These are phyloP conservation scores for Eclectus roratus DNA, from an alignment of 2,113 vertebrate genomes.

Conservation along the genomic window DNA sequence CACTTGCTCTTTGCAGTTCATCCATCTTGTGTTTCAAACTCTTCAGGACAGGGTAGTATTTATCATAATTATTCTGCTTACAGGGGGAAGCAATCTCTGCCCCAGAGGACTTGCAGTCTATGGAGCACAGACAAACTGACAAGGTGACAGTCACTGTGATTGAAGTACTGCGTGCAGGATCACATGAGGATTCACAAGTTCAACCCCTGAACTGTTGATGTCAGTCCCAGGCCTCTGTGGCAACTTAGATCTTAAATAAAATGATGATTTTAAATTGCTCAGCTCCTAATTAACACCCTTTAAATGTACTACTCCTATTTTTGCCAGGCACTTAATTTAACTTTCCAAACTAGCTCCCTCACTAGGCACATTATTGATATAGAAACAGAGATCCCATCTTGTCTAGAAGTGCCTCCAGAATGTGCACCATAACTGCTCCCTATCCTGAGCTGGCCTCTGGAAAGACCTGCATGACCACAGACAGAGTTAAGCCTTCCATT, in stretches of 20 bases:
- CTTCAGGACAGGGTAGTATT: neutral
- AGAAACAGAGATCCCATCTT: neutral
- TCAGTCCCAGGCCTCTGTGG: neutral
- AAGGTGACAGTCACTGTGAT: fast-evolving
- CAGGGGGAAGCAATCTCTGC: neutral
- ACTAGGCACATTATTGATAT: neutral
- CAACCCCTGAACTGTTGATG: neutral
- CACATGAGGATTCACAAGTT: neutral
- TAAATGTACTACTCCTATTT: neutral
- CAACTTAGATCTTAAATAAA: neutral
- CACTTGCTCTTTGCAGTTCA: neutral
- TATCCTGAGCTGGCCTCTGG: neutral
- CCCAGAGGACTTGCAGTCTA: neutral
- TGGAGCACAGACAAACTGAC: neutral
- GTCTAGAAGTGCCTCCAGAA: neutral
- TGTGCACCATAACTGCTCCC: neutral
- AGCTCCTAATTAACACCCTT: neutral
- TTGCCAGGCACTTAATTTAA: neutral
- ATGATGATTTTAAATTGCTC: neutral
- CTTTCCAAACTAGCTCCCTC: neutral
- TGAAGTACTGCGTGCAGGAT: neutral
- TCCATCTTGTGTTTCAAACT: neutral
- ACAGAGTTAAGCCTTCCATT: neutral
- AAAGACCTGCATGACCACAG: neutral
- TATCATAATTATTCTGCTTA: neutral